Base-by-base conservation (phyloP, 2,888 invertebrate species). In the Pheosia tremula region DNA sequence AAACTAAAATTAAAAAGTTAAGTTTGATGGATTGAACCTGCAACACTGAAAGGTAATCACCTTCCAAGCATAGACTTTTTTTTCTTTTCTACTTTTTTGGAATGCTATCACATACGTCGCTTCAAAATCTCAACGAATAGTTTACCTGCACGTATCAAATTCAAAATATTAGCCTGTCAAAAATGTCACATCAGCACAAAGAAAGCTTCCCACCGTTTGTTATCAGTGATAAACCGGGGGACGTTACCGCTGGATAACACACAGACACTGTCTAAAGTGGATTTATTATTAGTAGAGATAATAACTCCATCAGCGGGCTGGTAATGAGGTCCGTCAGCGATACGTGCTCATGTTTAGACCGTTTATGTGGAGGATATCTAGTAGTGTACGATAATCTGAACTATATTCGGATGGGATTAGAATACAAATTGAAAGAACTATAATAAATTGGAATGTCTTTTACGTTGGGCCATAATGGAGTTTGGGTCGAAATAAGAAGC, bases 211-310 rank as follows among this genome's bases (percentile, higher is more conserved):
- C 8, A 38, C 43, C 38, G n/a, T n/a, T 39, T 55, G 50, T 56
- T 69, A 72, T 61, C 55, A 63, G 37, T 59, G 63, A 62, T 72
- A 63, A 62, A 67, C 62, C 57, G 52, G 24, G 58, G 67, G 47
- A 63, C 58, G 52, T 67, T 62, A 63, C 38, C 49, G 59, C 56
- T 59, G 49, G 61, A 64, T 71, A 63, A 52, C 53, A 53, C 49
- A 60, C 59, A 60, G 59, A 55, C 59, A 64, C 43, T 5, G 57
- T 59, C 36, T 61, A 56, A 62, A 75, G 64, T 67, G 62, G 61
- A 59, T 68, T 66, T 75, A 75, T 75, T 71, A 69, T 73, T 75
- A 67, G 71, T 64, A 53, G 37, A 56, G 69, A 75, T 75, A 73
- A 73, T 73, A 73, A 75, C 63, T 71, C 73, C 55, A 64, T 75